Evolutionary conservation across 64 coral and sea anemone species (phyloP), one percentile per base, ranked within the genome.

Genomic region (Montipora efflorescens): DNA sequence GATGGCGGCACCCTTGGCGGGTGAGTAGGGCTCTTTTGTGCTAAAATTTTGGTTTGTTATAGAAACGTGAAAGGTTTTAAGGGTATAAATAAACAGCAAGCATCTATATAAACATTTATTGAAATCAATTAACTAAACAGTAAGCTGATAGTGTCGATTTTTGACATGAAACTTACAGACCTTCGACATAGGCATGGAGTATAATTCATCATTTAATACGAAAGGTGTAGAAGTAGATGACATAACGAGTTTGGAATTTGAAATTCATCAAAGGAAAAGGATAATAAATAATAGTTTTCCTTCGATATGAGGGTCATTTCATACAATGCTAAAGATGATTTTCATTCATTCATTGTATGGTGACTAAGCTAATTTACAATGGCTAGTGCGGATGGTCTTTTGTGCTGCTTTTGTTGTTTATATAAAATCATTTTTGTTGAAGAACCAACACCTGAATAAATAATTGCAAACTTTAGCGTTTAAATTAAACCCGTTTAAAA

Each of bases 171-270:
- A 76, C 4, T 76, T 76, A 6, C 74, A 76, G 74, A 36, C 74
- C 4, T 76, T 47, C 45, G 74, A 76, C 48, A 67, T 67, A 67
- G 64, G 9, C 64, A 67, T 67, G 5, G 64, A 67, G 76, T 78
- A 78, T 18, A 78, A 50, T 78, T 78, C 16, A 45, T 78, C 76
- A 78, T 49, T 78, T 78, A 15, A 78, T 78, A 78, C 76, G 16
- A 48, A 49, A 78, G 76, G 13, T 19, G 2, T 78, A 49, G 76
- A 8, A 78, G 76, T 3, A 49, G 76, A 78, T 78, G 76, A 18
- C 64, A 67, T 67, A 67, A 16, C 18, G 64, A 12, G 64, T 57
- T 7, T 57, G 10, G 53, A 57, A 2, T 57, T 57, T 67, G 15
- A 67, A 67, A 67, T 67, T 7, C 64, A 16, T 67, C 14, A 67